phyloP scores from a whole-genome alignment of 2,113 vertebrate genomes.

The Archilochus colubris region DNA sequence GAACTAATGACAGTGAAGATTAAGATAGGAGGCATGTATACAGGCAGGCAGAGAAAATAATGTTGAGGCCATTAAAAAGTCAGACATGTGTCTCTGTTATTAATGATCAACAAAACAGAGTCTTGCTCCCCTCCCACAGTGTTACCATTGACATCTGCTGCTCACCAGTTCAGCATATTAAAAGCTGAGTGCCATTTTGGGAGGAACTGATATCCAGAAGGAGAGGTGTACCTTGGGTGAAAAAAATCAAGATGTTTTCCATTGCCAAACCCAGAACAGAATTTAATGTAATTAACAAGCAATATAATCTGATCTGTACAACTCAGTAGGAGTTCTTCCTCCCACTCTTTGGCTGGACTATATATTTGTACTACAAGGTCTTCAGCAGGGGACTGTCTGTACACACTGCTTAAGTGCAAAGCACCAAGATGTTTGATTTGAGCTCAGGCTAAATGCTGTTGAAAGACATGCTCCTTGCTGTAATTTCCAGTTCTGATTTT shows the following conservation, averaged over 20 bases:
- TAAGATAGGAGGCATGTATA: background rate
- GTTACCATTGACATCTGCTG: slow-evolving; percentile 11
- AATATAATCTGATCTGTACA: background rate
- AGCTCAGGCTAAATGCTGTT: background rate
- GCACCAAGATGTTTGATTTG: background rate
- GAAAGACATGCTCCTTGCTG: background rate
- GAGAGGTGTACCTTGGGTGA: background rate
- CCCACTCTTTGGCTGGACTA: background rate
- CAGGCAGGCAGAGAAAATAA: background rate
- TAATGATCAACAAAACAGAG: background rate
- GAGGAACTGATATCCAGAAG: slow-evolving; percentile 24
- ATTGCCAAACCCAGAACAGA: background rate
- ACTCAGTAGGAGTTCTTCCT: background rate
- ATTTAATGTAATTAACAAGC: background rate
- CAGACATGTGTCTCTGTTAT: background rate
- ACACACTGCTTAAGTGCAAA: background rate
- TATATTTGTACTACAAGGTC: background rate
- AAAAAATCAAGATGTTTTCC: background rate
- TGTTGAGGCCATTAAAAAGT: background rate
- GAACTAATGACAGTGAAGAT: background rate
- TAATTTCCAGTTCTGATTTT: background rate
- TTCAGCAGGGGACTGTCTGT: background rate
- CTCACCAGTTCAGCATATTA: background rate
- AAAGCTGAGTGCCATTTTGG: background rate
- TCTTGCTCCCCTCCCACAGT: background rate